A percentile compares a stretch with the other conserved stretches of the same genome.
These are phyloP conservation scores for Volucella bombylans DNA, from an alignment of 2,888 invertebrate genomes.

Conservation along the genomic window DNA sequence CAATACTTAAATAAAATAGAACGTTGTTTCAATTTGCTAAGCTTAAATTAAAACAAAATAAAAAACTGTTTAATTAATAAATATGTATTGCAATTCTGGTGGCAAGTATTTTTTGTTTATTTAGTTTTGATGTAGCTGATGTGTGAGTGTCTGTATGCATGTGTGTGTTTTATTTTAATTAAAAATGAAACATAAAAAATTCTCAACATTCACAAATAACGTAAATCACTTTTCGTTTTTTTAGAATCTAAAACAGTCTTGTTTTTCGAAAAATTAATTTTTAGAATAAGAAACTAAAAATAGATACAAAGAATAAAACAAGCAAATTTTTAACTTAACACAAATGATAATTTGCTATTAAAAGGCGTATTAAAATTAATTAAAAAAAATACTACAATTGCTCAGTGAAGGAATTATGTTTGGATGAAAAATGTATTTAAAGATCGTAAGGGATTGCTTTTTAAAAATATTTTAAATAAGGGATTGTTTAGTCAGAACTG, in stretches of 20 bases:
- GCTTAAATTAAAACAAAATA: not conserved
- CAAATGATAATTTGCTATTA: slow-evolving; percentile 47
- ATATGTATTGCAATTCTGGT: slow-evolving; percentile 54
- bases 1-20: slow-evolving; percentile 21
- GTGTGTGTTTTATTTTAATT: slow-evolving; percentile 1
- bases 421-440: not conserved
- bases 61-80: slow-evolving; percentile 12
- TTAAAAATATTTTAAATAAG: not conserved
- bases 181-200: slow-evolving; percentile 45
- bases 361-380: slow-evolving; percentile 18
- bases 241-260: slow-evolving; percentile 68
- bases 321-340: slow-evolving; percentile 20
- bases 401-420: not conserved
- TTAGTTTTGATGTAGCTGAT: slow-evolving; percentile 29
- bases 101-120: slow-evolving; percentile 54
- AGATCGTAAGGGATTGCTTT: not conserved
- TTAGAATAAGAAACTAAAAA: slow-evolving; percentile 28
- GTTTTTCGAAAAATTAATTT: slow-evolving; percentile 26
- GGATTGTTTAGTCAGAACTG: no score
- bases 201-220: slow-evolving; percentile 14
- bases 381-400: slow-evolving; percentile 20
- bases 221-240: slow-evolving; percentile 27
- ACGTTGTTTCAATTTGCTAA: slow-evolving; percentile 23
- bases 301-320: slow-evolving; percentile 14
- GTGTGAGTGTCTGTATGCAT: no score